A percentile compares a stretch with the other conserved stretches of the same genome.
Evolutionary conservation across 1,140 invertebrate species (phyloP).

Genomic region (Zaprionus taronus): DNA sequence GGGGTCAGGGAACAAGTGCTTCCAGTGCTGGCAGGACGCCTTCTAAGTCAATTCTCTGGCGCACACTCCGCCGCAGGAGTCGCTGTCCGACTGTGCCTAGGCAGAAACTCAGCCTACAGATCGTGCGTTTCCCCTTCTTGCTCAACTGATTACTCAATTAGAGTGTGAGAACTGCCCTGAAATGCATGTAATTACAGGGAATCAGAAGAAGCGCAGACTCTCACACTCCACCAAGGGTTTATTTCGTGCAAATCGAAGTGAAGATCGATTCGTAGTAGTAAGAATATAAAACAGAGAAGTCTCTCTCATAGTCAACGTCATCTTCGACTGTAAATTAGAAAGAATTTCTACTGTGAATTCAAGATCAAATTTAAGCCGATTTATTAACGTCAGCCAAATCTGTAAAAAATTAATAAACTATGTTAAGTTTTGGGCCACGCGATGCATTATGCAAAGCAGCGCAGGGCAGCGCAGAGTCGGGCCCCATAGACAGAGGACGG

Average conservation of each 20-base stretch:
- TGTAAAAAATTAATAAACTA: slow-evolving; percentile 76
- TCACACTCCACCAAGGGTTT: slow-evolving; percentile 4
- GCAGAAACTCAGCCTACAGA: slow-evolving; percentile 1
- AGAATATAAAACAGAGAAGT: too few relatives aligned
- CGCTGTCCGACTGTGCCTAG: slow-evolving; percentile 18
- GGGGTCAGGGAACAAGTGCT: slow-evolving; percentile 46
- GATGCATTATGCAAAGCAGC: slow-evolving; percentile 75
- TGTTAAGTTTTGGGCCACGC: slow-evolving; percentile 48
- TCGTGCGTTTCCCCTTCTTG: slow-evolving; percentile 5
- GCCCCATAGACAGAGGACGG: slow-evolving; percentile 23
- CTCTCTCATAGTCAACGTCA: neutral
- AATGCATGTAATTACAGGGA: slow-evolving; percentile 58
- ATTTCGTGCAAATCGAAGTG: slow-evolving; percentile 8
- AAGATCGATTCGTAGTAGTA: neutral
- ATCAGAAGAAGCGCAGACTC: slow-evolving; percentile 38
- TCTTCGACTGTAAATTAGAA: too few relatives aligned
- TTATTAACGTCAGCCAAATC: slow-evolving; percentile 67
- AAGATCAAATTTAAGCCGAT: slow-evolving; percentile 81
- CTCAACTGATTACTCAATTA: slow-evolving; percentile 69
- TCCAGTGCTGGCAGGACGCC: slow-evolving; percentile 49
- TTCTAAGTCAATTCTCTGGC: slow-evolving; percentile 40
- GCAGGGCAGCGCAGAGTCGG: slow-evolving; percentile 16
- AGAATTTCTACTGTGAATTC: slow-evolving; percentile 35
- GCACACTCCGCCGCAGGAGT: slow-evolving; percentile 39
- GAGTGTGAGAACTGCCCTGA: slow-evolving; percentile 48